Evolutionary conservation across 2,888 invertebrate genomes (phyloP).

Genomic region (Leucophenga maculata): DNA sequence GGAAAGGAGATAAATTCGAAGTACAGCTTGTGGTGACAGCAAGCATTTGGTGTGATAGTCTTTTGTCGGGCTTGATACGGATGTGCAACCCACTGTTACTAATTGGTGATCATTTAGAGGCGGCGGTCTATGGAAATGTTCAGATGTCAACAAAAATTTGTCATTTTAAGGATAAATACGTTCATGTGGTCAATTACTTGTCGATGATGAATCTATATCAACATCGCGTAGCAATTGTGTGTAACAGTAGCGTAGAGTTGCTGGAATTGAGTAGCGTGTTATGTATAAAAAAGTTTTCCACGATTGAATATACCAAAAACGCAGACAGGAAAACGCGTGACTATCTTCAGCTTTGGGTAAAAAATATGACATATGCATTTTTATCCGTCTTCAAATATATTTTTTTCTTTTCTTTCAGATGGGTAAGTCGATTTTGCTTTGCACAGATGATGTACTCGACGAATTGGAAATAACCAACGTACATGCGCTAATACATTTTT

Average conservation of each 20-base stretch:
- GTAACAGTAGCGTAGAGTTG: neutral
- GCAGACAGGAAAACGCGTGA: conserved; percentile 29
- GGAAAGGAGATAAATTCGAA: conserved; percentile 28
- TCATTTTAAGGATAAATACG: conserved; percentile 21
- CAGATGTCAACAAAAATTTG: conserved; percentile 71
- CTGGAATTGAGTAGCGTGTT: neutral
- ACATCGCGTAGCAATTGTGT: neutral
- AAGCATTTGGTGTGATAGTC: conserved; percentile 75
- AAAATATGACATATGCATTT: too few relatives aligned
- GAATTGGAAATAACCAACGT: conserved; percentile 38
- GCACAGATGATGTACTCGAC: conserved; percentile 30
- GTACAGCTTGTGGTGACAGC: conserved; percentile 77
- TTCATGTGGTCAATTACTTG: neutral
- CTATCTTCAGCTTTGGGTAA: conserved; percentile 1
- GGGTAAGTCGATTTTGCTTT: conserved; percentile 14
- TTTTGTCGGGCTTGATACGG: neutral
- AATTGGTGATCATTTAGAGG: conserved; percentile 82
- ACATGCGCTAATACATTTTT: conserved; percentile 76
- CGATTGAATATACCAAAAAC: neutral
- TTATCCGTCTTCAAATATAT: too few relatives aligned
- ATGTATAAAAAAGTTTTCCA: neutral
- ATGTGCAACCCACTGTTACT: conserved; percentile 76
- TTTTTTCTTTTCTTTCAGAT: too few relatives aligned
- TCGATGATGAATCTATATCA: neutral
- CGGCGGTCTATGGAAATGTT: conserved; percentile 78